phyloP scores from a whole-genome alignment of 2,888 invertebrate genomes.

The Hofmannophila pseudospretella region DNA sequence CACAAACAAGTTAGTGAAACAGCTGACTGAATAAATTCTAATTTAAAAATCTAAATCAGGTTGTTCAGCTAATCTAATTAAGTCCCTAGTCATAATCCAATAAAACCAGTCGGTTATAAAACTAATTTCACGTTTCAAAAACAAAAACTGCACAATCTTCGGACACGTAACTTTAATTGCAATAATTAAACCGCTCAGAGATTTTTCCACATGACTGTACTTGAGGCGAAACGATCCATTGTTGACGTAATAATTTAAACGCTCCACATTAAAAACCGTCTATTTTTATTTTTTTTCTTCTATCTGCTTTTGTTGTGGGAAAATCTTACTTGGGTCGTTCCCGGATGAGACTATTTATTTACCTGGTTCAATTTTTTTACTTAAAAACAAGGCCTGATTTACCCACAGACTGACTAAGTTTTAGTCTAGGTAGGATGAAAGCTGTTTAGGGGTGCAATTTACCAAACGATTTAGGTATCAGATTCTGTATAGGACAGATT shows the following conservation, averaged over 20 bases:
- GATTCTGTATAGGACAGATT: too few species aligned
- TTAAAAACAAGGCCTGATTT: too few species aligned
- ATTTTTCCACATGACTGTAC: constrained; percentile 19
- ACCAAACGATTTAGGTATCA: too few species aligned
- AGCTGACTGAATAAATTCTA: too few species aligned
- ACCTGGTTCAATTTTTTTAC: neutral
- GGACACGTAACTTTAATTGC: constrained; percentile 12
- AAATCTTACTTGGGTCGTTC: neutral
- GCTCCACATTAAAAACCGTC: neutral
- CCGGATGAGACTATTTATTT: neutral
- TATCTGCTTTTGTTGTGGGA: constrained; percentile 4
- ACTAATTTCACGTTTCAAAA: neutral
- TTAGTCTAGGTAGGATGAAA: too few species aligned
- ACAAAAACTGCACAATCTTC: constrained; percentile 1
- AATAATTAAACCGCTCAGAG: constrained; percentile 14
- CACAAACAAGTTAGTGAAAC: too few species aligned
- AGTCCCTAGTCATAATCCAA: neutral
- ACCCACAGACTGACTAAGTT: too few species aligned
- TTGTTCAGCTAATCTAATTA: neutral
- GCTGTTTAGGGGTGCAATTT: too few species aligned
- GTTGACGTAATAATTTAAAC: constrained; percentile 8
- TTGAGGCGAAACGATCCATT: constrained; percentile 8
- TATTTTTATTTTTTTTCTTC: neutral
- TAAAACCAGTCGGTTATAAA: neutral
- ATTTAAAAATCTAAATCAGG: constrained; percentile 7